Percentiles rank a stretch among this genome's conserved stretches.
These are phyloP conservation scores for Craseonycteris thonglongyai DNA, from an alignment of 2,113 vertebrate species.

Conservation along the genomic window DNA sequence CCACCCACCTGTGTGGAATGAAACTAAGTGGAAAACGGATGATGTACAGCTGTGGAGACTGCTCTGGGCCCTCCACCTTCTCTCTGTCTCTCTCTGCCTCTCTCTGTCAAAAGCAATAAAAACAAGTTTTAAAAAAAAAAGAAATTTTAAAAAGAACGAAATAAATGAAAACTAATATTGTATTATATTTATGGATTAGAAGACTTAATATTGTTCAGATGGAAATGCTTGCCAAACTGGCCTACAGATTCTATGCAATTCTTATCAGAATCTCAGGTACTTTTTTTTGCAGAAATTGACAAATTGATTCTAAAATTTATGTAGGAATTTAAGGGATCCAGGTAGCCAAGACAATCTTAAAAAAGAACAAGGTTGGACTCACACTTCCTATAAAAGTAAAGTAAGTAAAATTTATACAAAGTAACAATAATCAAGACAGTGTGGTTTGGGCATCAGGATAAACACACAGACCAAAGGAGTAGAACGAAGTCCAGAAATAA, in stretches of 20 bases:
- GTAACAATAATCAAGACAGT: not conserved
- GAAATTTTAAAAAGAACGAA: not conserved
- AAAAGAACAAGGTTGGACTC: not conserved
- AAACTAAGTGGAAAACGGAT: no score
- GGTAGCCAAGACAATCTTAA: not conserved
- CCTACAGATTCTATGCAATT: not conserved
- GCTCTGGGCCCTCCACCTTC: no score
- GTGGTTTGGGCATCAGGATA: not conserved
- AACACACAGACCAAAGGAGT: not conserved
- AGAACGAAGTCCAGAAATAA: not conserved
- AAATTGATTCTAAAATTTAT: not conserved
- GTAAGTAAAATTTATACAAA: not conserved
- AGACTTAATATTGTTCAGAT: not conserved
- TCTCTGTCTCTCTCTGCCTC: no score
- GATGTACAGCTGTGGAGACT: no score
- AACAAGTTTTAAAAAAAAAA: no score
- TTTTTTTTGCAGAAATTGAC: not conserved
- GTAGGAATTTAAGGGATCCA: not conserved
- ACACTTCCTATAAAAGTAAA: not conserved
- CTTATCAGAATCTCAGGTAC: not conserved
- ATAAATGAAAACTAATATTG: not conserved
- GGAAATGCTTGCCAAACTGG: not conserved
- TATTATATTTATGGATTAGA: not conserved
- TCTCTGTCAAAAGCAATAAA: no score
- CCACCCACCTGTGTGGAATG: no score